Evolutionary conservation across 2,113 vertebrate genomes (phyloP), one percentile per base, ranked within the genome.

Genomic region (Pyxicephalus adspersus): DNA sequence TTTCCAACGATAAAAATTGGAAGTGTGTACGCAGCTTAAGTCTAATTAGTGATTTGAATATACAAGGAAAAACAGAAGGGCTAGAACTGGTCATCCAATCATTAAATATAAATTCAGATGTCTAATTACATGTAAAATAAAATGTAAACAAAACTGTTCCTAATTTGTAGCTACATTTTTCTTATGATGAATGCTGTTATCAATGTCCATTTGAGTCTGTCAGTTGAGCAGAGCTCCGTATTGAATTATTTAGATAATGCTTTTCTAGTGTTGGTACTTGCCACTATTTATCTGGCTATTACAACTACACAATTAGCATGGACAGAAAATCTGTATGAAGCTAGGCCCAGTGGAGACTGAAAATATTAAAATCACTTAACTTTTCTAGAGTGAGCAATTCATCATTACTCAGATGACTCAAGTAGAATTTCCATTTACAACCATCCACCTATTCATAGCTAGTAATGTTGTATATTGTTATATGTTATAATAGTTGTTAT

Each of bases 71-170:
- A 74, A 55, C 54, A 74, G 54, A 34, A 31, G 51, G 34, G 34
- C 23, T 51, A 45, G 6, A 22, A 64, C 11, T 23, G 38, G 45
- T 26, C 52, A 18, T 64, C 18, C 74, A 76, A 60, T 28, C 60
- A 75, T 31, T n/a, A 45, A 28, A 64, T 64, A 51, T 50, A 64
- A 26, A 64, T 31, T 9, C 18, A 64, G 26, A 34, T 60, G 20
- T 57, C 54, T 58, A 74, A 74, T 74, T 58, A 74, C 38, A 74
- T 60, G 19, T 72, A 74, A 58, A 28, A 64, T 16, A 3, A 17
- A 25, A 64, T 28, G 67, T 70, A 70, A 70, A 52, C 6, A 55
- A 17, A 29, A 25, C 50, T 72, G 68, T 51, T 54, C 28, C 55
- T 16, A 29, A 45, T 45, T 45, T 45, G 16, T 52, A 54, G 28